Conservation (phyloP, 2,113 vertebrate genomes). For the Empidonax traillii region DNA sequence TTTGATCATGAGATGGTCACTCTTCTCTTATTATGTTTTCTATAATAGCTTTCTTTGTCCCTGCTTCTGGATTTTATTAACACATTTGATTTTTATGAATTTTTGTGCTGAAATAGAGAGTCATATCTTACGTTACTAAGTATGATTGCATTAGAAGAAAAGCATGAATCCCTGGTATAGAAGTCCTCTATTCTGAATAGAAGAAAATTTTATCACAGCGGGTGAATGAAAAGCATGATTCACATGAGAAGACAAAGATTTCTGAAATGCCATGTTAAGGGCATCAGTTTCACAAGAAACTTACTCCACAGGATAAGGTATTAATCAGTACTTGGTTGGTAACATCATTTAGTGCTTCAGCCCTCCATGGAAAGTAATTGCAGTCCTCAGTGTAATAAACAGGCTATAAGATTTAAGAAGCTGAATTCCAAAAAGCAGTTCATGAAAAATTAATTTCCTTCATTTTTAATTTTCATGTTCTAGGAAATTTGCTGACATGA, state of each 20-base stretch:
- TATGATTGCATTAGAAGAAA: neutral
- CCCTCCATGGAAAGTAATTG: neutral
- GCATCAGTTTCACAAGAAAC: neutral
- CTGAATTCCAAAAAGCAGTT: slow-evolving; percentile 49
- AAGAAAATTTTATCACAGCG: neutral
- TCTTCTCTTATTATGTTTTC: neutral
- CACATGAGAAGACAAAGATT: neutral
- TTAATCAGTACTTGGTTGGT: slow-evolving; percentile 35
- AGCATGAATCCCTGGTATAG: fast-evolving
- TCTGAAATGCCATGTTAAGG: slow-evolving; percentile 9
- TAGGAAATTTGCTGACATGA: neutral
- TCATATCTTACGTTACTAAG: neutral
- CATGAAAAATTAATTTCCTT: slow-evolving; percentile 68
- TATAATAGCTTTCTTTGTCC: neutral
- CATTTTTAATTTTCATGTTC: slow-evolving; percentile 61
- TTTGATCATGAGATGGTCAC: neutral
- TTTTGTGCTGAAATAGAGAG: neutral
- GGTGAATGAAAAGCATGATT: neutral
- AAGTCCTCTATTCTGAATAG: neutral
- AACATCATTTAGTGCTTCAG: slow-evolving; percentile 28
- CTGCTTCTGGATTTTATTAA: neutral
- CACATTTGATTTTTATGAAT: neutral
- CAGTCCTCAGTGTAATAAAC: slow-evolving; percentile 39
- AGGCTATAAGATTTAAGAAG: slow-evolving; percentile 46
- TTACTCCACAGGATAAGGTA: neutral